phyloP scores from a whole-genome alignment of 2,797 vertebrate species.

The Enteromius radiatus region DNA sequence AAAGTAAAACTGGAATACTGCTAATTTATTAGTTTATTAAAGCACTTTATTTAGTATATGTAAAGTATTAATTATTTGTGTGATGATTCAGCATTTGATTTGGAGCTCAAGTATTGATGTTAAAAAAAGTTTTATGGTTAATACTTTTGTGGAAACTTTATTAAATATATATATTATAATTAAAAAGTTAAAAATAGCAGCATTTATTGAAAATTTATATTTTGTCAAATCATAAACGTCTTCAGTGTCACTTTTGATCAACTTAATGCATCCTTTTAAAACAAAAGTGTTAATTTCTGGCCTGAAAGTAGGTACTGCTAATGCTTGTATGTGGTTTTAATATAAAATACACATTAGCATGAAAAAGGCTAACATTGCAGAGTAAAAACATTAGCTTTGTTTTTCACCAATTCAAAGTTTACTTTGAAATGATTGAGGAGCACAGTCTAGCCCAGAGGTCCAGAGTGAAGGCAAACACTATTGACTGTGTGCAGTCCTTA shows the following conservation, averaged over 20 bases:
- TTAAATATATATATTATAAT: not conserved
- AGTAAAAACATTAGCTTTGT: conserved; percentile 38
- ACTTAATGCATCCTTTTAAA: not conserved
- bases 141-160: not conserved
- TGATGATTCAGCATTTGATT: not conserved
- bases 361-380: conserved; percentile 1
- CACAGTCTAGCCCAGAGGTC: conserved; percentile 62
- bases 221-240: not conserved
- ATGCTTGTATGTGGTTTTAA: conserved; percentile 1
- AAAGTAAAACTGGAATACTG: not conserved
- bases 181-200: not conserved
- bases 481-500: conserved; percentile 85
- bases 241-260: not conserved
- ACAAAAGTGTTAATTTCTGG: not conserved
- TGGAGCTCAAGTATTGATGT: not conserved
- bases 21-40: not conserved
- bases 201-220: not conserved
- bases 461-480: conserved; percentile 69
- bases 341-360: conserved; percentile 9
- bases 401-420: conserved; percentile 18
- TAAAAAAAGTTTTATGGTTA: not conserved
- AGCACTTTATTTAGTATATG: not conserved
- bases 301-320: not conserved
- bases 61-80: not conserved
- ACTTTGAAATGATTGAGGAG: conserved; percentile 53